A percentile compares a stretch with the other conserved stretches of the same genome.
Conservation (phyloP, 2,797 vertebrate genomes). For the Artibeus jamaicensis region DNA sequence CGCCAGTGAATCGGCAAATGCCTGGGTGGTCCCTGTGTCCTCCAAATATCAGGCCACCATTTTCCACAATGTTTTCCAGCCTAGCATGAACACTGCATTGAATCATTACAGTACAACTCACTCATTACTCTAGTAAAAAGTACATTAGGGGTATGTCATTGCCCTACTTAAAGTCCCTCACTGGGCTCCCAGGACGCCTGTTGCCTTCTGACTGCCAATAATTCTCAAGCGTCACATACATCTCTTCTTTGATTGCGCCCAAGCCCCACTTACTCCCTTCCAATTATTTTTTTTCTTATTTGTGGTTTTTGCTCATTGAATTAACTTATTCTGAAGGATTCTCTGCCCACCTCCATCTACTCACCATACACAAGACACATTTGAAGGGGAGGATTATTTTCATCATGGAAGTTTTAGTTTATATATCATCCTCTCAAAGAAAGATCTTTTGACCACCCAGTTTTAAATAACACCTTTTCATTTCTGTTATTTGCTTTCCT, state of each 20-base stretch:
- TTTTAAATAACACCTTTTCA: not conserved
- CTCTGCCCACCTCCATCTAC: not conserved
- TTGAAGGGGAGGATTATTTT: not conserved
- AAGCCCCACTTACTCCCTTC: not conserved
- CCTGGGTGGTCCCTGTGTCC: not conserved
- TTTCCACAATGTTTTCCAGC: not conserved
- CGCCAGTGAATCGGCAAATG: not conserved
- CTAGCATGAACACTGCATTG: not conserved
- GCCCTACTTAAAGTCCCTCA: not conserved
- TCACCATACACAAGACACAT: not conserved
- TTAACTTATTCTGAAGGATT: not conserved
- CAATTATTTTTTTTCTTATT: not conserved
- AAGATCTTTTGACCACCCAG: not conserved
- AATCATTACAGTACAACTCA: not conserved
- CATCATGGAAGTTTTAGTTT: not conserved
- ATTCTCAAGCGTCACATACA: not conserved
- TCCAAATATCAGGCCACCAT: not conserved
- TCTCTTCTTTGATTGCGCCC: not conserved
- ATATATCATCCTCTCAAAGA: not conserved
- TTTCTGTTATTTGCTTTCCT: not conserved
- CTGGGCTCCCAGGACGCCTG: not conserved
- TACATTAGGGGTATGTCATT: accelerated
- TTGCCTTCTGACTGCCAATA: not conserved
- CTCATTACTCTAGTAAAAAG: not conserved
- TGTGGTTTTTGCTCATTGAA: not conserved